Base-by-base conservation (phyloP, 2,888 invertebrate species). In the Myopa tessellatipennis region DNA sequence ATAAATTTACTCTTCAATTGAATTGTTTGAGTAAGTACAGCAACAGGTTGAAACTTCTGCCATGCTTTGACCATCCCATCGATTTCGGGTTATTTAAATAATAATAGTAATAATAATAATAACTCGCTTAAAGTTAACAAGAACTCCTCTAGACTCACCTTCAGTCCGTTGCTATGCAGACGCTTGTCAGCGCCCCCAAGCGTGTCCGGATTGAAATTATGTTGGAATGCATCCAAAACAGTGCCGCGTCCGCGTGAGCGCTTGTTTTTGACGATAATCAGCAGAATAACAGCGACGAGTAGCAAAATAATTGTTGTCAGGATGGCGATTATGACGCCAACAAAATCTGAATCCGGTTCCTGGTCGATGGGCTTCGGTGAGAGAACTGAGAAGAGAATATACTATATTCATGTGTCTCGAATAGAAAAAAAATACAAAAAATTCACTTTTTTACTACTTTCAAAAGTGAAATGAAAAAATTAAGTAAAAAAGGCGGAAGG, bases 241-340 rank as follows among this genome's bases (percentile, higher is more conserved):
- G 89, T 89, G 74, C 85, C 84, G 55, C 70, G 70, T 63, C 88
- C 88, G 81, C 88, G 87, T 78, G 87, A 87, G 74, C 91, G 90
- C 83, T 92, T 91, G 87, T 92, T 93, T 81, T 93, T 90, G 81
- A 92, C 91, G 83, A 93, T 92, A 89, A 95, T 93, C 88, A 94
- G 92, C 82, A 92, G 90, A 87, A 94, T 94, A 80, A 93, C 92
- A 68, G 92, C 92, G 80, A 93, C 91, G 78, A 94, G 91, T 85
- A 95, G 90, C 80, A 94, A 90, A 84, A 95, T 94, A 83, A 94
- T 93, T 74, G 94, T 93, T 65, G 93, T 92, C 83, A 95, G 90
- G 77, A 93, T 91, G 72, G 94, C 93, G 84, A 94, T 93, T 85
- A 94, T 91, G 83, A 92, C 90, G 80, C 93, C 93, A 83, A 93